Evolutionary conservation across 2,888 invertebrate species (phyloP).

Genomic region (Troilus luridus): DNA sequence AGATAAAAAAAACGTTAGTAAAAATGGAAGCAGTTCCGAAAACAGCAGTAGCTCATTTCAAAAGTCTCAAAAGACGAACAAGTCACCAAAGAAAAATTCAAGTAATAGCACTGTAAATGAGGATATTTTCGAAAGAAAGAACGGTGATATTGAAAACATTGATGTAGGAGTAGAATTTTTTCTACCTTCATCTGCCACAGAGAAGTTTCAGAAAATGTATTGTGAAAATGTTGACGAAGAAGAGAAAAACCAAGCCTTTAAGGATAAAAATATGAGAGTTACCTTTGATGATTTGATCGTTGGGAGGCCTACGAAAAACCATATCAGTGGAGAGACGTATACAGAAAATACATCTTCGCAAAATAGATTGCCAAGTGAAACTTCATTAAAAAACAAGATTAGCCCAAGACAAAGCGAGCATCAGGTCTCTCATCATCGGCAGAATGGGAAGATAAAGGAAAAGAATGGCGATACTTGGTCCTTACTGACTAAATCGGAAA

Average conservation of each 20-base stretch:
- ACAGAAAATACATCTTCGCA: not conserved
- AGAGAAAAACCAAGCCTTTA: not conserved
- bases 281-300: not conserved
- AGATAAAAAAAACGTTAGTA: constrained; percentile 17
- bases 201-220: constrained; percentile 34
- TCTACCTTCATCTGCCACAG: not conserved
- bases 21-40: constrained; percentile 20
- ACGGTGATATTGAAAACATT: not conserved
- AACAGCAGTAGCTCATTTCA: constrained; percentile 9
- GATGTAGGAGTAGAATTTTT: not conserved
- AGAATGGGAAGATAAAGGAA: not conserved
- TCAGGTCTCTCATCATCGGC: not conserved
- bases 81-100: constrained; percentile 9
- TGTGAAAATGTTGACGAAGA: constrained; percentile 3
- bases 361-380: not conserved
- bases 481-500: not conserved
- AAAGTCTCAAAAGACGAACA: not conserved
- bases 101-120: not conserved
- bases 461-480: not conserved
- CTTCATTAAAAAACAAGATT: not conserved
- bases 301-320: not conserved
- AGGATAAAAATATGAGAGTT: not conserved
- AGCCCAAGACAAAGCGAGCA: not conserved
- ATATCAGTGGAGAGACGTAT: not conserved
- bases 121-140: constrained; percentile 4